A percentile compares a stretch with the other conserved stretches of the same genome.
These are phyloP conservation scores for Arremon aurantiirostris DNA, from an alignment of 2,797 vertebrate genomes.

Conservation along the genomic window DNA sequence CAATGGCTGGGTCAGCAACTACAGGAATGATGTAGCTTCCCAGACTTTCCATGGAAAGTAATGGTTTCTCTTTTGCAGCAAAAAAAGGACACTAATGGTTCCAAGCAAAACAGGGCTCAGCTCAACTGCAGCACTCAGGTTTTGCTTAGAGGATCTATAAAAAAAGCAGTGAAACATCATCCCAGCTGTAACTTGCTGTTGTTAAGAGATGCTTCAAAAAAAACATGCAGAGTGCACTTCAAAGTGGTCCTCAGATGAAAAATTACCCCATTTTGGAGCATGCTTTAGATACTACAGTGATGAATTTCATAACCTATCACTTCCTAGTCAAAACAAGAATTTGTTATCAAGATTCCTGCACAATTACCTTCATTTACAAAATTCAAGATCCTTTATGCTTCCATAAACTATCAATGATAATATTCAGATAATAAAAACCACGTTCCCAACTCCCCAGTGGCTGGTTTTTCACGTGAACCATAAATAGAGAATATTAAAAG, in stretches of 20 bases:
- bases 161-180: background rate
- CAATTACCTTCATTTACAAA: slow-evolving; percentile 16
- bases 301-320: background rate
- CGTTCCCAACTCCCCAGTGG: background rate
- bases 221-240: background rate
- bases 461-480: background rate
- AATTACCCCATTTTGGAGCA: background rate
- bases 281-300: background rate
- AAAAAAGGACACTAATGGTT: background rate
- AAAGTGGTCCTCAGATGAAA: background rate
- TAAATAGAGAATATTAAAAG: slow-evolving; percentile 46
- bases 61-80: background rate
- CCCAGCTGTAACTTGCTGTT: background rate
- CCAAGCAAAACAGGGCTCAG: background rate
- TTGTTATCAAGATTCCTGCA: slow-evolving; percentile 16
- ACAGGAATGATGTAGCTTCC: background rate
- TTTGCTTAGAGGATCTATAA: background rate
- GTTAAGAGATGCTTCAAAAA: background rate
- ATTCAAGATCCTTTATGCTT: slow-evolving; percentile 36
- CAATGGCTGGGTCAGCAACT: background rate
- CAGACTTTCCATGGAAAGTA: background rate
- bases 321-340: slow-evolving; percentile 49
- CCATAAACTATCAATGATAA: slow-evolving; percentile 9
- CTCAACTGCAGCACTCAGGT: background rate
- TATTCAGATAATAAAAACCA: slow-evolving; percentile 28